phyloP scores from a whole-genome alignment of 2,113 vertebrate genomes.

The Rutilus rutilus region DNA sequence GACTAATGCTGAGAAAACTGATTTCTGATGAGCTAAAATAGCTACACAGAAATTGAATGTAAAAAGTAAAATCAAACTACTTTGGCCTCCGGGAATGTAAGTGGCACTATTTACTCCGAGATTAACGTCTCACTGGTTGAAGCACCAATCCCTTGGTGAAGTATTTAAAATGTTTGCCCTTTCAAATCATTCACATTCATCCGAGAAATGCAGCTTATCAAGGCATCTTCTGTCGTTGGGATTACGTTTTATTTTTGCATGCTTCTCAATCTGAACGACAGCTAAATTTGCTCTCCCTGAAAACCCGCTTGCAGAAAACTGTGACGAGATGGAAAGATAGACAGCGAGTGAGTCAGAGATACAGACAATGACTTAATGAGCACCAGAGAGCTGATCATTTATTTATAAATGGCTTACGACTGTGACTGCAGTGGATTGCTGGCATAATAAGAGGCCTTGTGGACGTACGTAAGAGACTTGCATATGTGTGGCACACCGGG shows the following conservation, averaged over 20 bases:
- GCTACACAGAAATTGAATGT: not conserved
- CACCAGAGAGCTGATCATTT: slow-evolving; percentile 35
- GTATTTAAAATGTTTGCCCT: not conserved
- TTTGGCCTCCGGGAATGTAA: not conserved
- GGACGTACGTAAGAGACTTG: slow-evolving; percentile 11
- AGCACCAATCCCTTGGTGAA: not conserved
- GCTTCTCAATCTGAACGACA: slow-evolving; percentile 13
- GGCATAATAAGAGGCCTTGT: slow-evolving; percentile 32
- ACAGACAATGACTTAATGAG: slow-evolving; percentile 17
- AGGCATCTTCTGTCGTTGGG: not conserved
- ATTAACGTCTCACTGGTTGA: slow-evolving; percentile 6
- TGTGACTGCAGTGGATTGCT: slow-evolving; percentile 1
- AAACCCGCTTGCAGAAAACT: not conserved
- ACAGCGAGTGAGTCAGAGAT: not conserved
- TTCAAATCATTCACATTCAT: slow-evolving; percentile 5
- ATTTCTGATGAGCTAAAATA: slow-evolving; percentile 18
- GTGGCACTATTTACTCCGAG: not conserved
- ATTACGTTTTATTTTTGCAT: slow-evolving; percentile 19
- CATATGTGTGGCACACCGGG: not conserved
- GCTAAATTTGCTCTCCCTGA: slow-evolving; percentile 5
- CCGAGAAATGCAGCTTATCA: not conserved
- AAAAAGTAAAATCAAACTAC: slow-evolving; percentile 15
- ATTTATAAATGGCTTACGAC: slow-evolving; percentile 40
- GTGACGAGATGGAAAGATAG: slow-evolving; percentile 27
- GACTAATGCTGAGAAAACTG: slow-evolving; percentile 14